Conservation (phyloP, 2,113 vertebrate species). For the Prunella himalayana region DNA sequence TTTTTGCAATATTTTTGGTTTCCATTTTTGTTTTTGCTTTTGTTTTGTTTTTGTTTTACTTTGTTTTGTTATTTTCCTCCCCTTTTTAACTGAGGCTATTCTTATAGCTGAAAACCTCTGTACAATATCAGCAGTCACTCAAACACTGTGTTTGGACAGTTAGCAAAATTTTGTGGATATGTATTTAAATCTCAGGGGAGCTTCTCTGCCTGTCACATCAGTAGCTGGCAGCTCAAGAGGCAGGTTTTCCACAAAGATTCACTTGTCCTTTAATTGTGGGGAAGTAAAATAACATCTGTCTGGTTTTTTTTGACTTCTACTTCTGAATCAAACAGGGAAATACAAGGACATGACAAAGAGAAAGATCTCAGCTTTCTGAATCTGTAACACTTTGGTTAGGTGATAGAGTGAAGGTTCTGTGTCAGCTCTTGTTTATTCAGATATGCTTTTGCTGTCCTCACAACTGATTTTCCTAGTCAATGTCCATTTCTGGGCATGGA, state of each 20-base stretch:
- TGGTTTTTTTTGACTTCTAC: background rate
- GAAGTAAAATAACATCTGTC: background rate
- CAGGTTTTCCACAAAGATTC: background rate
- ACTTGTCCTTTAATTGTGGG: background rate
- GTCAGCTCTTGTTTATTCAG: background rate
- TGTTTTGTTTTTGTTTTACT: too few species aligned
- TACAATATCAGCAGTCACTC: background rate
- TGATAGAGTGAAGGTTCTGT: background rate
- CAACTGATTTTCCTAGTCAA: background rate
- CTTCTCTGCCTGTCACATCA: background rate
- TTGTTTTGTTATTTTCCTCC: fast-evolving
- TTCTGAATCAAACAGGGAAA: background rate
- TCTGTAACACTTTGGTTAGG: background rate
- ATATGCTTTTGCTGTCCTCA: background rate
- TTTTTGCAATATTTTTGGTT: background rate
- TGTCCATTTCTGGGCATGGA: background rate
- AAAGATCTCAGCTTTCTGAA: background rate
- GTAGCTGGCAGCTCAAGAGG: background rate
- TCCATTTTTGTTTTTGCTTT: background rate
- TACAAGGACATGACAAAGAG: background rate
- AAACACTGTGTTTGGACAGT: background rate
- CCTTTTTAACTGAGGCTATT: background rate
- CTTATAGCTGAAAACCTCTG: background rate
- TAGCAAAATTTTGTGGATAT: background rate
- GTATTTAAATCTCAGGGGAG: background rate